These are phyloP conservation scores for Koerneria pararmatus DNA, from an alignment of 2,888 invertebrate genomes.

Conservation along the genomic window DNA sequence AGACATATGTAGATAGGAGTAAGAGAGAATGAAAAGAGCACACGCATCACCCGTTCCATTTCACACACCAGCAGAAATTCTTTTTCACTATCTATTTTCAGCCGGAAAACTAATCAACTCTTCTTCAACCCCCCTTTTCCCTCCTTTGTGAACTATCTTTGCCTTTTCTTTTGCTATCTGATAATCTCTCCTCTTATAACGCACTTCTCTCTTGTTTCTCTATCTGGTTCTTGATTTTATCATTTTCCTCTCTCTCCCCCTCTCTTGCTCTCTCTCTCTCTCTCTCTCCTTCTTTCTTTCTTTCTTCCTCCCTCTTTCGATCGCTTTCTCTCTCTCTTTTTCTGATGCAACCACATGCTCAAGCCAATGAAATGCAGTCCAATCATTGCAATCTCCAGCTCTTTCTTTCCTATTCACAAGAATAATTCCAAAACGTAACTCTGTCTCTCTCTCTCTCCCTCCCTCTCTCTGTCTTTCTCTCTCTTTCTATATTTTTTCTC, in stretches of 20 bases:
- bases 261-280: slow-evolving; percentile 7
- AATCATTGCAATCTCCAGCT: neutral
- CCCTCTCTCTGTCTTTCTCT: neutral
- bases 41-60: too few species aligned
- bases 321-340: neutral
- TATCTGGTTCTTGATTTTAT: neutral
- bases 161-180: neutral
- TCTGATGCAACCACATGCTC: slow-evolving; percentile 8
- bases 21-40: too few species aligned
- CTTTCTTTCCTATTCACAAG: slow-evolving; percentile 9
- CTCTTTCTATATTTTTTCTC: neutral
- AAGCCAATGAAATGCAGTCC: neutral
- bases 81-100: too few species aligned
- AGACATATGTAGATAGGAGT: too few species aligned
- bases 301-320: neutral
- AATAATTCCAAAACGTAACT: slow-evolving; percentile 10
- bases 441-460: neutral
- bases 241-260: neutral
- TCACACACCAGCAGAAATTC: too few species aligned
- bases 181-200: neutral
- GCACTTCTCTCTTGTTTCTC: slow-evolving; percentile 10
- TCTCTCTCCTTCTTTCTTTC: neutral
- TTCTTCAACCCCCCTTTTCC: neutral
- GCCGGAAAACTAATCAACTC: slow-evolving; percentile 1
- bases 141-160: neutral